phyloP scores from a whole-genome alignment of 2,797 vertebrate species.

The Paedocypris micromegethes region DNA sequence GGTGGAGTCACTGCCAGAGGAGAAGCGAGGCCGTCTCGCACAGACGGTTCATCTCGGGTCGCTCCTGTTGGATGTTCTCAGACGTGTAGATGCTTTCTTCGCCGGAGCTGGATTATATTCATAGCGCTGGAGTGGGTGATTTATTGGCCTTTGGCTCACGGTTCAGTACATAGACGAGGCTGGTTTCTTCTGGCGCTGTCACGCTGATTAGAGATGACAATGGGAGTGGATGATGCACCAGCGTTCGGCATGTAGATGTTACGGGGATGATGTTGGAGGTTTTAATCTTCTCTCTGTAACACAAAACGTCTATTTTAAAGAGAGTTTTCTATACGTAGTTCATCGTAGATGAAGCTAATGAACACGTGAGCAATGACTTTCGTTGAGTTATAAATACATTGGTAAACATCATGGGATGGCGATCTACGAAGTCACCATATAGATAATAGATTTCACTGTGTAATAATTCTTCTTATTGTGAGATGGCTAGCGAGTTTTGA shows the following conservation, averaged over 20 bases:
- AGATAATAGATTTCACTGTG: too few species aligned
- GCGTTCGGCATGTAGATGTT: constrained; percentile 7
- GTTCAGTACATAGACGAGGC: constrained; percentile 3
- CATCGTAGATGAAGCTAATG: too few species aligned
- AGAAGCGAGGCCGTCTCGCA: background rate
- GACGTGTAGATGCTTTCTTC: background rate
- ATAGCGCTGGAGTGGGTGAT: constrained; percentile 13
- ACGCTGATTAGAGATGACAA: constrained; percentile 29
- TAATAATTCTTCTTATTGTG: too few species aligned
- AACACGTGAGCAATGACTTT: too few species aligned
- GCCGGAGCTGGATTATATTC: constrained; percentile 4
- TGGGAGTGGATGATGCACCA: constrained; percentile 4
- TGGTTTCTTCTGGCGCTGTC: constrained; percentile 12
- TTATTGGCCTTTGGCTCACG: constrained; percentile 4
- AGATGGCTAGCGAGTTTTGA: too few species aligned
- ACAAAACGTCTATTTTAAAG: background rate
- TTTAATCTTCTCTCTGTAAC: constrained; percentile 30
- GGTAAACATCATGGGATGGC: too few species aligned
- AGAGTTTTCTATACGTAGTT: too few species aligned
- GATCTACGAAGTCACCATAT: too few species aligned
- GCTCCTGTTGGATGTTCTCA: constrained; percentile 1
- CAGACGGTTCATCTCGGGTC: too few species aligned
- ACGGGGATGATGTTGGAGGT: background rate
- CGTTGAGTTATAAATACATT: too few species aligned
- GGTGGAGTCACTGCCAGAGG: background rate